Percentiles rank a stretch among this genome's conserved stretches.
These are phyloP conservation scores for Caenorhabditis sp. DNA, from an alignment of 2,888 invertebrate species.

Conservation along the genomic window DNA sequence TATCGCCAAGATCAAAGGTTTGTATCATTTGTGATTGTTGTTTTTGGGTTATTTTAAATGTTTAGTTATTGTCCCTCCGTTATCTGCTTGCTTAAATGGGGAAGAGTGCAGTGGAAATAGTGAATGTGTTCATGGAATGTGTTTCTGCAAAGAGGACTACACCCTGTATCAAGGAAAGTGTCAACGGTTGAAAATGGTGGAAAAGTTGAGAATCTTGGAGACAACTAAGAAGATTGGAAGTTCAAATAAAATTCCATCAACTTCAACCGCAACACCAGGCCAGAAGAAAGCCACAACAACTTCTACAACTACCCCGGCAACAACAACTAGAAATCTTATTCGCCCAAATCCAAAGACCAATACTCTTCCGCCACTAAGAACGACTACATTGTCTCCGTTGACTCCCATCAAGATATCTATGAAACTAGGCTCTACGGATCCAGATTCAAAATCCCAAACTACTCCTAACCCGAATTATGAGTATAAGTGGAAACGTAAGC, in stretches of 20 bases:
- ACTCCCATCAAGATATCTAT: slow-evolving; percentile 56
- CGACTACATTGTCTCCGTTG: slow-evolving; percentile 43
- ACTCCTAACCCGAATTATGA: slow-evolving; percentile 42
- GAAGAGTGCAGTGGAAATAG: slow-evolving; percentile 78
- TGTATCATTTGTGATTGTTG: neutral
- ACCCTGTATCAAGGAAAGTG: slow-evolving; percentile 71
- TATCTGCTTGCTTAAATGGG: slow-evolving; percentile 73
- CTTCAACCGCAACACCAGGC: neutral
- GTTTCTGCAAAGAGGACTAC: slow-evolving; percentile 73
- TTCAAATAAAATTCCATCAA: neutral
- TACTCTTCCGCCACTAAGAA: neutral
- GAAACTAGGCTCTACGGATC: slow-evolving; percentile 32
- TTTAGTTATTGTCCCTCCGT: slow-evolving; percentile 72
- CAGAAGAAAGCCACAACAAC: slow-evolving; percentile 10
- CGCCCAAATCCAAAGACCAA: slow-evolving; percentile 18
- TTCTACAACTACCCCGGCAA: slow-evolving; percentile 16
- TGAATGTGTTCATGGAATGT: slow-evolving; percentile 75
- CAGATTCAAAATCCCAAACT: slow-evolving; percentile 16
- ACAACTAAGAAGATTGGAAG: slow-evolving; percentile 29
- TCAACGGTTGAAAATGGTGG: slow-evolving; percentile 39
- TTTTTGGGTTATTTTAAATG: neutral
- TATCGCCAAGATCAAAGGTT: slow-evolving; percentile 60
- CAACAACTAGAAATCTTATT: slow-evolving; percentile 17
- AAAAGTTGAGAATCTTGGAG: slow-evolving; percentile 39
- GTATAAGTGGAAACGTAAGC: slow-evolving; percentile 45